Percentiles rank a stretch among this genome's conserved stretches.
Conservation (phyloP, 2,797 vertebrate genomes). For the Margarornis squamiger region DNA sequence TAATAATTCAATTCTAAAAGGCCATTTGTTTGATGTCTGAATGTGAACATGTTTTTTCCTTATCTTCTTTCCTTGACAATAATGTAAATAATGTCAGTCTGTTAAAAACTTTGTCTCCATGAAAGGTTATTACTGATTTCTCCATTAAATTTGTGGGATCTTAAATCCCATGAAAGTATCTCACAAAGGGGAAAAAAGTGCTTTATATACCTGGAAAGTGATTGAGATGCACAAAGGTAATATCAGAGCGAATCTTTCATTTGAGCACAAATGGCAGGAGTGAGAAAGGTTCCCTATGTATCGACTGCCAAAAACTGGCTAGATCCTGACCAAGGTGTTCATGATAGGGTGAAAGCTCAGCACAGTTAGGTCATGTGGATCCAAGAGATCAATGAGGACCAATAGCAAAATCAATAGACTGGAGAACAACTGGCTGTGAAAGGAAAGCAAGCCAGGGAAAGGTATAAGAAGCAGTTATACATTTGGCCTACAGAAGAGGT, state of each 20-base stretch:
- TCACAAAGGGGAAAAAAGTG: not conserved
- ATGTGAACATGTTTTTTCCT: constrained; percentile 36
- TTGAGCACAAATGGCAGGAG: not conserved
- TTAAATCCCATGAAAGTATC: not conserved
- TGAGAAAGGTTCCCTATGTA: fast-evolving
- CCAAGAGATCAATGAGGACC: fast-evolving
- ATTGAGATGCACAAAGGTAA: not conserved
- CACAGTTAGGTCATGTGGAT: fast-evolving
- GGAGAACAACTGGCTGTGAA: not conserved
- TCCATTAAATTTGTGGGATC: not conserved
- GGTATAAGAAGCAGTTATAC: fast-evolving
- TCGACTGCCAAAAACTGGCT: fast-evolving
- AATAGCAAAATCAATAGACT: not conserved
- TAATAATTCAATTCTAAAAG: constrained; percentile 36
- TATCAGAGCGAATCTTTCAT: not conserved
- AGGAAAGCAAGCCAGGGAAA: not conserved
- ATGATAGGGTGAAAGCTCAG: not conserved
- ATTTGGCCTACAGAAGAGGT: not conserved
- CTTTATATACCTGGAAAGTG: not conserved
- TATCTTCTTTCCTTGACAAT: constrained; percentile 15
- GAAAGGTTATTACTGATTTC: not conserved
- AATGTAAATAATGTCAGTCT: not conserved
- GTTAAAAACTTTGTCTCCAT: not conserved
- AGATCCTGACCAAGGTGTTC: not conserved
- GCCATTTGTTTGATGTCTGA: not conserved